Conservation (phyloP, 2,113 vertebrate genomes). For the Cheilinus undulatus region DNA sequence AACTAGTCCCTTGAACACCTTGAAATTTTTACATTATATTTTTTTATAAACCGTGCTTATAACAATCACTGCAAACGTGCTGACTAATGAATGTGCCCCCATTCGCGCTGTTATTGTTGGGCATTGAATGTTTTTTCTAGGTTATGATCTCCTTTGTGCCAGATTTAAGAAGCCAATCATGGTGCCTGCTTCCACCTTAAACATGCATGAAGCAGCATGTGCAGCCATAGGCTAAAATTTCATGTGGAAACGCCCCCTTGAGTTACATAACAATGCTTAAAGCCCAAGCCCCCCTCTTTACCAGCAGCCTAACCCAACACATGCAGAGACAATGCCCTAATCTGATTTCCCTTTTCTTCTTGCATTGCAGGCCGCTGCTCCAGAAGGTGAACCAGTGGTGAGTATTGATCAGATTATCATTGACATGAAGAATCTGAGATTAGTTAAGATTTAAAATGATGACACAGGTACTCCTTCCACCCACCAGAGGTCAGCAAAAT, state of each 20-base stretch:
- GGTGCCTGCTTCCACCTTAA: background rate
- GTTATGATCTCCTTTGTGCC: background rate
- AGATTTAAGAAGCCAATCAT: slow-evolving; percentile 6
- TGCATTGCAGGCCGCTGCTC: slow-evolving; percentile 1
- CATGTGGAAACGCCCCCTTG: slow-evolving; percentile 48
- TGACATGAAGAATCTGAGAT: background rate
- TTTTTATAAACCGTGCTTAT: background rate
- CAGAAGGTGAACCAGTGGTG: slow-evolving; percentile 73
- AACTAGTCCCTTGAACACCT: background rate
- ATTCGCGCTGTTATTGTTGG: background rate
- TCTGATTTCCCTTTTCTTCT: background rate
- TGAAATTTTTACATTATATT: too few species aligned
- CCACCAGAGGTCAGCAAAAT: slow-evolving; percentile 72
- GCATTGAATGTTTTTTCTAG: background rate
- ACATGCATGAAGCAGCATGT: slow-evolving; percentile 16
- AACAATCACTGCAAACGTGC: background rate
- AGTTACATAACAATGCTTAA: slow-evolving; percentile 41
- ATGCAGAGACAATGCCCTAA: background rate
- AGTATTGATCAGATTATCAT: slow-evolving; percentile 13
- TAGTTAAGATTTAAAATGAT: background rate
- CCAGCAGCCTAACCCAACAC: background rate
- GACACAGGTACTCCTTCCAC: background rate
- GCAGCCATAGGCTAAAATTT: slow-evolving; percentile 5
- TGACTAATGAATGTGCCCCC: background rate
- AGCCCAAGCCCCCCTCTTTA: slow-evolving; percentile 1